phyloP scores from a whole-genome alignment of 2,113 vertebrate genomes.

The Proterorhinus semilunaris region DNA sequence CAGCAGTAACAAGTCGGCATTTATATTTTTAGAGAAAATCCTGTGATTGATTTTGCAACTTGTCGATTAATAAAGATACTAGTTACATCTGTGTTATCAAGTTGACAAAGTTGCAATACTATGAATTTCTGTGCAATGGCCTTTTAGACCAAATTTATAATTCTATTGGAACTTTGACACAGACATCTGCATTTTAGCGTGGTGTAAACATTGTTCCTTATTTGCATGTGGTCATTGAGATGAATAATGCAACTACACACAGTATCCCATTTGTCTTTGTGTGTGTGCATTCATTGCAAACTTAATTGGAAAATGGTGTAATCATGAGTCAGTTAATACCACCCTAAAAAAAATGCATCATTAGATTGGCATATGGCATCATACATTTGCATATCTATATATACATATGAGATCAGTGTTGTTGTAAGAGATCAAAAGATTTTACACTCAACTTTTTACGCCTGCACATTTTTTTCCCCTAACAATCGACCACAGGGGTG shows the following conservation, averaged over 20 bases:
- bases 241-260: conserved; percentile 1
- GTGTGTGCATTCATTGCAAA: conserved; percentile 24
- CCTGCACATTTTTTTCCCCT: conserved; percentile 42
- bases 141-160: too few relatives aligned
- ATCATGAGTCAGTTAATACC: conserved; percentile 53
- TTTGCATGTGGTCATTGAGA: neutral
- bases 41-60: too few relatives aligned
- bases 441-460: conserved; percentile 29
- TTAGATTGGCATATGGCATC: conserved; percentile 54
- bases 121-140: too few relatives aligned
- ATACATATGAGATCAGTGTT: conserved; percentile 45
- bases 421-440: conserved; percentile 61
- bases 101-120: neutral
- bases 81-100: neutral
- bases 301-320: conserved; percentile 31
- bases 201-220: neutral
- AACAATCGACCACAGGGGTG: conserved; percentile 58
- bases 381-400: conserved; percentile 49
- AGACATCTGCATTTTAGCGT: neutral
- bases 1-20: conserved; percentile 15
- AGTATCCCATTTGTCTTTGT: conserved; percentile 22
- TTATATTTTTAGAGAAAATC: neutral
- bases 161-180: neutral
- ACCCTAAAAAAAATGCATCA: conserved; percentile 53
- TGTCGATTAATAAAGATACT: too few relatives aligned